Evolutionary conservation across 2,113 vertebrate genomes (phyloP).

Genomic region (Cyphomyrus plagiostoma): DNA sequence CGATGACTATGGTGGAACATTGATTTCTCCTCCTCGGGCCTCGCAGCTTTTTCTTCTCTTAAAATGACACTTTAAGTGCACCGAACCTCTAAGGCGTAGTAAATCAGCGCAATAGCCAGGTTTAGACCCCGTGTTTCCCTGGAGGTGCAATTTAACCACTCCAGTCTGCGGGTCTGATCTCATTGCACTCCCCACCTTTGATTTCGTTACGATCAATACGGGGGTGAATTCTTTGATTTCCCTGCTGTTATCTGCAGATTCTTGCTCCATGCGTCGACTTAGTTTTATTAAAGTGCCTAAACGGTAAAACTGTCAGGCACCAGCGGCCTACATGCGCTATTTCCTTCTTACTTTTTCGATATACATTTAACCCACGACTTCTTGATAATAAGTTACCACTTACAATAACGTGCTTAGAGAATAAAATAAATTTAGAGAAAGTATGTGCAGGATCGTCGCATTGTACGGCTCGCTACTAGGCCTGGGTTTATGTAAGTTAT

Average conservation of each 20-base stretch:
- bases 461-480: not conserved
- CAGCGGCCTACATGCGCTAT: not conserved
- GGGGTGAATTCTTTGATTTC: not conserved
- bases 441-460: not conserved
- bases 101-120: conserved; percentile 51
- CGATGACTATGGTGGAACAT: conserved; percentile 25
- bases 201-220: conserved; percentile 56
- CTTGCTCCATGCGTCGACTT: not conserved
- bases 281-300: not conserved
- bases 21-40: conserved; percentile 52
- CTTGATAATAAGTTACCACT: not conserved
- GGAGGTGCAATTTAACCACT: conserved; percentile 48
- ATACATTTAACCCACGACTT: not conserved
- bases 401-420: not conserved
- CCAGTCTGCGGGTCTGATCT: conserved; percentile 54
- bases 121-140: conserved; percentile 58
- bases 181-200: conserved; percentile 42
- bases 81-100: conserved; percentile 55
- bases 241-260: not conserved
- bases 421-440: not conserved
- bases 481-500: not conserved
- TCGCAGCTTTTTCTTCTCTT: conserved; percentile 58
- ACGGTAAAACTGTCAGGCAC: not conserved
- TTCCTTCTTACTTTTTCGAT: not conserved
- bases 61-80: conserved; percentile 63